Base-by-base conservation (phyloP, 2,797 vertebrate species). In the Falco rusticolus region DNA sequence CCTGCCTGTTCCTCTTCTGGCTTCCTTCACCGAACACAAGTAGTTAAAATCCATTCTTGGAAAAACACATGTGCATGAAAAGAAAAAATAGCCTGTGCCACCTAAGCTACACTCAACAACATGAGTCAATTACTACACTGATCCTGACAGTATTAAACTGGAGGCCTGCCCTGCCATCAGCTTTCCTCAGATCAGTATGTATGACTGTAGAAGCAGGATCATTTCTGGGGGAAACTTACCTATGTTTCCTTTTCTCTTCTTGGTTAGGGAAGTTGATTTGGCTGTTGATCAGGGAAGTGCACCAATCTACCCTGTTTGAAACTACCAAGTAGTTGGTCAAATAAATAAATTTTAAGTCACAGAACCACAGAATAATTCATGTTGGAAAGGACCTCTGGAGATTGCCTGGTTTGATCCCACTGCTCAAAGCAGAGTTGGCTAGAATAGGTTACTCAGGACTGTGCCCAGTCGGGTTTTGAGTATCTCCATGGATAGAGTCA, bases 381-480 rank as follows among this genome's bases (percentile, higher is more conserved):
- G 21, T 16, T 76, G 28, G 75, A 92, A 94, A 82, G 78, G 60
- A 84, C 16, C 75, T 77, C 64, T 89, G 79, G 50, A 87, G 48
- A 92, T 15, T 57, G 57, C 24, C 50, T 70, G 41, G 53, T 53
- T 3, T 71, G 45, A 85, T 68, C 21, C 56, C 60, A 56, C 53
- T 61, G 50, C 90, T 94, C 31, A 78, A 83, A 89, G 68, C 24
- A 60, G 37, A 64, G 37, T 84, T 57, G 90, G 57, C 65, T 59
- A 71, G 31, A 91, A 91, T 50, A 88, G 85, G 90, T 87, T 94
- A 91, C 53, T 75, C 76, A 78, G 60, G 76, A 86, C 79, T 57
- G 34, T 43, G 31, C 64, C 61, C 87, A 64, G 72, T n/a, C 1
- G 0, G 37, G 69, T 76, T 93, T 91, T 88, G 50, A 94, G 11